A percentile compares a stretch with the other conserved stretches of the same genome.
These are phyloP conservation scores for Lerista edwardsae DNA, from an alignment of 2,797 vertebrate genomes.

Conservation along the genomic window DNA sequence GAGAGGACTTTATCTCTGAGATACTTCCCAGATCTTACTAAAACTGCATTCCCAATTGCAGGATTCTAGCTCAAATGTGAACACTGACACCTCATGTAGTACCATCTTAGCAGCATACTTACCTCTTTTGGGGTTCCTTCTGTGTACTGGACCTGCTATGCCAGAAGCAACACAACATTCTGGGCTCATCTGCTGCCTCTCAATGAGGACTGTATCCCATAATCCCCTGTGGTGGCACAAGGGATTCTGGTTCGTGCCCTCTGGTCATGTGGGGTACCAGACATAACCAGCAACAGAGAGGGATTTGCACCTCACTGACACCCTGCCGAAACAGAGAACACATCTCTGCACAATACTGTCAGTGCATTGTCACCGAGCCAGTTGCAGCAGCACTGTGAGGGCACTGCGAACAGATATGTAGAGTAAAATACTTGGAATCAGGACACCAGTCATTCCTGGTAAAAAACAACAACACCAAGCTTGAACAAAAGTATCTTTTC, in stretches of 20 bases:
- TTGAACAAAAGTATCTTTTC: neutral
- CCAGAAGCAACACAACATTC: neutral
- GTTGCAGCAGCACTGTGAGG: neutral
- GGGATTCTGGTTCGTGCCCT: neutral
- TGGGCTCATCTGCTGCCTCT: neutral
- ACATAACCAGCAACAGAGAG: neutral
- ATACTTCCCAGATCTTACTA: neutral
- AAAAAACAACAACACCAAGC: neutral
- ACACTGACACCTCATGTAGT: neutral
- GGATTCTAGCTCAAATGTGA: neutral
- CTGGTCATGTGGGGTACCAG: neutral
- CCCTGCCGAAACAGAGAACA: neutral
- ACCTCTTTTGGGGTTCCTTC: neutral
- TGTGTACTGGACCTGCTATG: neutral
- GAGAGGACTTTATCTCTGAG: neutral
- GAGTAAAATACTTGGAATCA: neutral
- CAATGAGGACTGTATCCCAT: neutral
- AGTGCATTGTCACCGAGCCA: neutral
- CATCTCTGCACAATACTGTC: neutral
- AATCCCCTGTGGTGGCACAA: neutral
- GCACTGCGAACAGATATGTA: neutral
- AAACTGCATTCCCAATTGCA: neutral
- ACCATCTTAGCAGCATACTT: neutral
- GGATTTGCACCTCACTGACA: neutral
- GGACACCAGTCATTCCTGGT: neutral